Evolutionary conservation across 1,140 invertebrate genomes (phyloP).

Genomic region (Chironomus tepperi): DNA sequence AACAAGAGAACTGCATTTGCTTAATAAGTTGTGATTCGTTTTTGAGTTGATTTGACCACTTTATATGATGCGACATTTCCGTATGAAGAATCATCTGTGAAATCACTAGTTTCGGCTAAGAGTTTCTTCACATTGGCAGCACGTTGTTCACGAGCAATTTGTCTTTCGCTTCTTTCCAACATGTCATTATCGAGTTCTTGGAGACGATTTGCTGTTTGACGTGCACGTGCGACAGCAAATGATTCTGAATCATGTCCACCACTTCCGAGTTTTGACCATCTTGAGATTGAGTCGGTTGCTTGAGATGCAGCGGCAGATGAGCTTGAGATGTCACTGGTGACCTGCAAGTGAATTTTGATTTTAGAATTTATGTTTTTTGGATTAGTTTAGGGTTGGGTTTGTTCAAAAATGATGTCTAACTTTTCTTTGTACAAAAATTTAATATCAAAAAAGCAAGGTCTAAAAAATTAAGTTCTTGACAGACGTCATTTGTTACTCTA

Average conservation of each 20-base stretch:
- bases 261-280: not conserved
- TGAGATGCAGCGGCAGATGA: not conserved
- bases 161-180: conserved; percentile 26
- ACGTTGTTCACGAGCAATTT: conserved; percentile 27
- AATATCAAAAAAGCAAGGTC: too few relatives aligned
- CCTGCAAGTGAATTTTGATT: not conserved
- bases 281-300: not conserved
- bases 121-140: conserved; percentile 27
- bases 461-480: too few relatives aligned
- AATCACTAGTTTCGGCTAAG: conserved; percentile 26
- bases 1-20: too few relatives aligned
- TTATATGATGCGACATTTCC: not conserved
- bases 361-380: not conserved
- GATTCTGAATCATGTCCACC: not conserved
- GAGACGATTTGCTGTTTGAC: conserved; percentile 27
- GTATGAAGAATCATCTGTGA: not conserved
- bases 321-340: not conserved
- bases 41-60: not conserved
- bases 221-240: conserved; percentile 25
- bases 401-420: too few relatives aligned
- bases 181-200: conserved; percentile 28
- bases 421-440: too few relatives aligned
- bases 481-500: too few relatives aligned
- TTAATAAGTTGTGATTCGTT: conserved; percentile 14
- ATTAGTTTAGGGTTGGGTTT: too few relatives aligned